Percentiles rank a stretch among this genome's conserved stretches.
These are phyloP conservation scores for Lepidothrix coronata DNA, from an alignment of 2,113 vertebrate species.

Conservation along the genomic window DNA sequence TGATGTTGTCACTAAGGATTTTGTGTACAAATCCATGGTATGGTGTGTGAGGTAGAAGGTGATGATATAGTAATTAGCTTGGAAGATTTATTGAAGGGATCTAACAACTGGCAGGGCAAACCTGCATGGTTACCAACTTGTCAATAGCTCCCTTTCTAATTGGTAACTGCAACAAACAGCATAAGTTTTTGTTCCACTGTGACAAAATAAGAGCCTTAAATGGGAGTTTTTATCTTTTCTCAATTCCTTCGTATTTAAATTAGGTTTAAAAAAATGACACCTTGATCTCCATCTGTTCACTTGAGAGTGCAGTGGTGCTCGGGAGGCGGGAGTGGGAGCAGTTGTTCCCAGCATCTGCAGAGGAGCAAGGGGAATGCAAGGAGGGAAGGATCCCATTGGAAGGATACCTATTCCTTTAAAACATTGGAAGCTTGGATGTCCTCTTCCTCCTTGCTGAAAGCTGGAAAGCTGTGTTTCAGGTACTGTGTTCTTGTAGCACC, in stretches of 20 bases:
- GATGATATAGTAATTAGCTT: background rate
- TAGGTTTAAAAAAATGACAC: background rate
- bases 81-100: background rate
- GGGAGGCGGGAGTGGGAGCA: background rate
- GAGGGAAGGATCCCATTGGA: background rate
- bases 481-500: background rate
- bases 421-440: background rate
- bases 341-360: background rate
- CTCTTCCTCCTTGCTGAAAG: background rate
- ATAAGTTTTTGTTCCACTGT: background rate
- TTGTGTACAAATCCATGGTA: background rate
- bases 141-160: background rate
- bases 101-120: background rate
- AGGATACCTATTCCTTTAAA: background rate
- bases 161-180: background rate
- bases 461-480: background rate
- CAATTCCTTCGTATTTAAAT: background rate
- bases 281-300: background rate
- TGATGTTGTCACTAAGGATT: background rate
- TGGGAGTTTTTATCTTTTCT: background rate
- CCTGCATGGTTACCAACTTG: background rate
- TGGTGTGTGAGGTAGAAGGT: background rate
- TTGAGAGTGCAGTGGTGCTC: background rate
- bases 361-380: background rate
- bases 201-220: background rate